These are phyloP conservation scores for Pteronura brasiliensis DNA, from an alignment of 2,113 vertebrate genomes.

Conservation along the genomic window DNA sequence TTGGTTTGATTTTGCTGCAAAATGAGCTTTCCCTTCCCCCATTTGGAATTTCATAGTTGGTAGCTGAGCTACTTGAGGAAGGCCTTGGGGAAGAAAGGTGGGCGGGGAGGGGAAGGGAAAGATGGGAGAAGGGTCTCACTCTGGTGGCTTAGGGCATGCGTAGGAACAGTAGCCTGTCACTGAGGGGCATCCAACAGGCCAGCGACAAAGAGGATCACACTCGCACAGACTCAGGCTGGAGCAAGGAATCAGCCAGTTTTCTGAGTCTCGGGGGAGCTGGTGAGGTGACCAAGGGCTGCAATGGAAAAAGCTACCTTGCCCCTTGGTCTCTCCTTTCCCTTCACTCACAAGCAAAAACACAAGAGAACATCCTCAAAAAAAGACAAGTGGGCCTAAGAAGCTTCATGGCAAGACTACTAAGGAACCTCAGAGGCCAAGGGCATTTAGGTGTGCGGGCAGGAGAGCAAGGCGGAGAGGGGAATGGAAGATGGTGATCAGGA, in stretches of 20 bases:
- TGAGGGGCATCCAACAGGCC: neutral
- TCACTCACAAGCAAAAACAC: neutral
- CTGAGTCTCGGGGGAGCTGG: neutral
- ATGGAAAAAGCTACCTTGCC: neutral
- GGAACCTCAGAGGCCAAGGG: neutral
- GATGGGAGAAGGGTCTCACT: neutral
- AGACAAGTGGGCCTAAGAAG: neutral
- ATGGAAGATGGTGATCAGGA: neutral
- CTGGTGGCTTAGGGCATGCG: neutral
- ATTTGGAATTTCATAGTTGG: neutral
- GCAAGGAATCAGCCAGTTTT: neutral
- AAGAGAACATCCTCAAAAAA: neutral
- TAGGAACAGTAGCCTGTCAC: neutral
- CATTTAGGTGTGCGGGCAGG: neutral
- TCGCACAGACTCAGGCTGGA: neutral
- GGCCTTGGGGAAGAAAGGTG: neutral
- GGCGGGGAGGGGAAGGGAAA: neutral
- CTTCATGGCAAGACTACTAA: neutral
- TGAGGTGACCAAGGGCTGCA: neutral
- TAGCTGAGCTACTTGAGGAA: neutral
- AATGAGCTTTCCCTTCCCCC: neutral
- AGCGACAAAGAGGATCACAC: neutral
- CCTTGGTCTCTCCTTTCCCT: neutral
- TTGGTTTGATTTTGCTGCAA: conserved; percentile 33
- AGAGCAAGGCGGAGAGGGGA: neutral